A percentile compares a stretch with the other conserved stretches of the same genome.
Evolutionary conservation across 2,888 invertebrate genomes (phyloP).

Genomic region (Chironomus tentans): DNA sequence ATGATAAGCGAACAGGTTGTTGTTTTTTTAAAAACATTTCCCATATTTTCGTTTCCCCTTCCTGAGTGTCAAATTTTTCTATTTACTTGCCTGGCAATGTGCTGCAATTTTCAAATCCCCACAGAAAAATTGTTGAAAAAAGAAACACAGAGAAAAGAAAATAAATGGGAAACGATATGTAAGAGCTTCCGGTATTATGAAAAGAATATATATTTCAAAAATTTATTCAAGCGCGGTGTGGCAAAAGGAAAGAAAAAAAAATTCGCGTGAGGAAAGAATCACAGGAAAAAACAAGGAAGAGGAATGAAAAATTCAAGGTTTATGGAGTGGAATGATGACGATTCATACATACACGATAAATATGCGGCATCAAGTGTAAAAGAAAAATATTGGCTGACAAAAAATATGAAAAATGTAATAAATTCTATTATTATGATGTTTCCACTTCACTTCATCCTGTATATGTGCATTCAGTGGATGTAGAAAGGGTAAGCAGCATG

Average conservation of each 20-base stretch:
- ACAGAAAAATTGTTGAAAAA: too few species aligned
- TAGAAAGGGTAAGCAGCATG: conserved; percentile 12
- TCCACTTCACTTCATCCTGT: conserved; percentile 11
- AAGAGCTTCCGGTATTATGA: conserved; percentile 20
- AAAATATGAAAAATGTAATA: conserved; percentile 26
- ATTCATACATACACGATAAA: too few species aligned
- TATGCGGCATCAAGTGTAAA: neutral
- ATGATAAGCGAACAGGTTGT: conserved; percentile 24
- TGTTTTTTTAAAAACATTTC: conserved; percentile 4
- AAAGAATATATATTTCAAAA: conserved; percentile 13
- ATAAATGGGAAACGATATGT: neutral
- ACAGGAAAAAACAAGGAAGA: conserved; percentile 25
- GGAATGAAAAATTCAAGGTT: conserved; percentile 1
- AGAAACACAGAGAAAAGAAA: too few species aligned
- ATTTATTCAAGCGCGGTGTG: conserved; percentile 12
- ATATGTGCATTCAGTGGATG: neutral
- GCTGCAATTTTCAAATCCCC: too few species aligned
- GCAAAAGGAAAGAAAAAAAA: neutral
- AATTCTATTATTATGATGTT: conserved; percentile 26
- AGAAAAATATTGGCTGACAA: conserved; percentile 20
- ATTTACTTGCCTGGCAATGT: neutral
- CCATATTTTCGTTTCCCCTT: conserved; percentile 7
- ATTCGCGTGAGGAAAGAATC: conserved; percentile 4
- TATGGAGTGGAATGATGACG: conserved; percentile 19
- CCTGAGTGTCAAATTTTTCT: too few species aligned